Conservation (phyloP, 2,113 vertebrate genomes). For the Mesoclemmys tuberculata region DNA sequence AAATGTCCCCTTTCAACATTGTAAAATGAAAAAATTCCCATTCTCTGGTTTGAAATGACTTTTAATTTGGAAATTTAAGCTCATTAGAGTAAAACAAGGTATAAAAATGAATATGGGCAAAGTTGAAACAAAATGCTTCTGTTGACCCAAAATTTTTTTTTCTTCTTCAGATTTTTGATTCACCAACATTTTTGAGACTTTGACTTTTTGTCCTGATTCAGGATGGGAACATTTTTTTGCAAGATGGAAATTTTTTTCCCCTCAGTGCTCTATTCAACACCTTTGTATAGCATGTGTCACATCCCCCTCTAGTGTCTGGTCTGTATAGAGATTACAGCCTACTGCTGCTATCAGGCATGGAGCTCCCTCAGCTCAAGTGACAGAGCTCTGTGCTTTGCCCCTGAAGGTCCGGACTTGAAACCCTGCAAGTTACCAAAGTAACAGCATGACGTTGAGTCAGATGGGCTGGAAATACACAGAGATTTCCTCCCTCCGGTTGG, state of each 20-base stretch:
- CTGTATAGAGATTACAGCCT: rapidly evolving
- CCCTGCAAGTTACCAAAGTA: rapidly evolving
- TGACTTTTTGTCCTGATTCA: not conserved
- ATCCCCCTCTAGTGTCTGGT: not conserved
- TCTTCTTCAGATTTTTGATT: not conserved
- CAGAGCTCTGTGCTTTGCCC: rapidly evolving
- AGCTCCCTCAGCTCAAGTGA: not conserved
- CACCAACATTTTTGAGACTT: not conserved
- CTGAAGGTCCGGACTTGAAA: rapidly evolving
- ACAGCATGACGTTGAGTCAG: not conserved
- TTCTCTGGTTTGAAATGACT: not conserved
- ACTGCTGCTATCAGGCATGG: rapidly evolving
- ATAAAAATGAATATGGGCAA: not conserved
- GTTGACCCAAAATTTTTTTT: not conserved
- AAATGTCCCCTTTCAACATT: not conserved
- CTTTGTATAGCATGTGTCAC: not conserved
- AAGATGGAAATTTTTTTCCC: not conserved
- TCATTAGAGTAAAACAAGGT: not conserved
- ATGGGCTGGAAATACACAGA: not conserved
- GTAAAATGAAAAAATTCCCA: not conserved
- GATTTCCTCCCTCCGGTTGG: not conserved
- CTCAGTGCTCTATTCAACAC: not conserved
- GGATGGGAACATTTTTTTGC: not conserved
- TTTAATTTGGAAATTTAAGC: not conserved
- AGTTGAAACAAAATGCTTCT: not conserved